Percentiles rank a stretch among this genome's conserved stretches.
Evolutionary conservation across 2,888 invertebrate genomes (phyloP).

Genomic region (Plebejus argus): DNA sequence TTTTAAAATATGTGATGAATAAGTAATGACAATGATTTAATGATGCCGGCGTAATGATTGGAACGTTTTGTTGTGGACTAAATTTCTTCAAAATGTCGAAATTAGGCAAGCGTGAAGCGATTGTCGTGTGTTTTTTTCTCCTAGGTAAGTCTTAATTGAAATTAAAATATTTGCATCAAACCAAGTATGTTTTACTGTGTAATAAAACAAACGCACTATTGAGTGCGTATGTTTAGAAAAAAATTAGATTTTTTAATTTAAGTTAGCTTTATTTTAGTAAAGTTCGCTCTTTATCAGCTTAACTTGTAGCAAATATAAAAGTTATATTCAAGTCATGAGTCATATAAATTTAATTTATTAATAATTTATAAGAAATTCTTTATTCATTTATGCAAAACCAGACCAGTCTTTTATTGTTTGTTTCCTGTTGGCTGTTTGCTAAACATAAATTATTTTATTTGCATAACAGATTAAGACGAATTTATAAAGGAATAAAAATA

Average conservation of each 20-base stretch:
- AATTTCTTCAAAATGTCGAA: constrained; percentile 12
- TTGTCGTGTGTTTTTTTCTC: constrained; percentile 15
- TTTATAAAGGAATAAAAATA: not conserved
- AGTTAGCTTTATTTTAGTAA: too few relatives aligned
- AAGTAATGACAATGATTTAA: constrained; percentile 6
- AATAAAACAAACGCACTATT: too few relatives aligned
- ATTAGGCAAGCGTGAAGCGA: constrained; percentile 9
- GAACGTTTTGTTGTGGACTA: constrained; percentile 26
- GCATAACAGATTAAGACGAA: not conserved
- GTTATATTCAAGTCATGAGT: not conserved
- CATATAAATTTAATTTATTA: not conserved
- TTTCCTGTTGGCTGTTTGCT: not conserved
- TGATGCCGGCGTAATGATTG: constrained; percentile 37
- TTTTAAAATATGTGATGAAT: constrained; percentile 21
- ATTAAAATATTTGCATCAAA: not conserved
- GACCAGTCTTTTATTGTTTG: not conserved
- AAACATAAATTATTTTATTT: not conserved
- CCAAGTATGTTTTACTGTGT: too few relatives aligned
- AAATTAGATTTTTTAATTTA: too few relatives aligned
- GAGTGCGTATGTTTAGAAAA: too few relatives aligned
- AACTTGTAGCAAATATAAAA: not conserved
- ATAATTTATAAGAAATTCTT: not conserved
- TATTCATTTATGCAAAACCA: not conserved
- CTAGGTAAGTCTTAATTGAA: not conserved
- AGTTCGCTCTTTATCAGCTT: not conserved